Conservation (phyloP, 2,888 invertebrate species). For the Dasypolia templi region DNA sequence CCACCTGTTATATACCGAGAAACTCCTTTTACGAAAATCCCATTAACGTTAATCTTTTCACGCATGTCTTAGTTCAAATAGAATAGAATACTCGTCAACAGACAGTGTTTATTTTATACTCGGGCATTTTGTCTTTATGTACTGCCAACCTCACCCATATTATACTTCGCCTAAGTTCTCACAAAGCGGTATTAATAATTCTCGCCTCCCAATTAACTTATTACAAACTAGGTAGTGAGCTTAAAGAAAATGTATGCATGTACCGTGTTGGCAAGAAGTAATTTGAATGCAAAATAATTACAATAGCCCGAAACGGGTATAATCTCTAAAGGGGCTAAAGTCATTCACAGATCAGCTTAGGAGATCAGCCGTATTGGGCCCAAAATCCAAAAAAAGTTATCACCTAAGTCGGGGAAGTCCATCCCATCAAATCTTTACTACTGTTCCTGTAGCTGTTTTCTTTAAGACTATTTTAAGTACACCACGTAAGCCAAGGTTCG, state of each 20-base stretch:
- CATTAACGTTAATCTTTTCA: not conserved
- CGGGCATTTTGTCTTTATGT: not conserved
- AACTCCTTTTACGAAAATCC: not conserved
- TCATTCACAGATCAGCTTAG: too few relatives aligned
- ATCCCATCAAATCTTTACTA: too few relatives aligned
- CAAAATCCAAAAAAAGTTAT: too few relatives aligned
- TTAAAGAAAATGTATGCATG: conserved; percentile 33
- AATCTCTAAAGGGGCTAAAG: conserved; percentile 10
- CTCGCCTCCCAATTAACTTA: conserved; percentile 13
- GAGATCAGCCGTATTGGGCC: too few relatives aligned
- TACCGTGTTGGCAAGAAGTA: conserved; percentile 11
- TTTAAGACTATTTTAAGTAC: too few relatives aligned
- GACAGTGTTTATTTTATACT: too few relatives aligned
- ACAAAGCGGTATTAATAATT: conserved; percentile 16
- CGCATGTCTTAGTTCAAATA: not conserved
- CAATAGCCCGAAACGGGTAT: conserved; percentile 17
- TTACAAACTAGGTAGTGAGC: conserved; percentile 38
- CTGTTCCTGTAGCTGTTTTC: too few relatives aligned
- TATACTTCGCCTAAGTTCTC: conserved; percentile 10
- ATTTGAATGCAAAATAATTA: conserved; percentile 44
- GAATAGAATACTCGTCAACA: too few relatives aligned
- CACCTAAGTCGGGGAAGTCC: too few relatives aligned
- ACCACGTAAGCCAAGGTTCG: too few relatives aligned
- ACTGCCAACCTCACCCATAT: not conserved
- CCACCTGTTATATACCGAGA: too few relatives aligned